phyloP scores from a whole-genome alignment of 2,113 vertebrate species.

The Gadus macrocephalus region DNA sequence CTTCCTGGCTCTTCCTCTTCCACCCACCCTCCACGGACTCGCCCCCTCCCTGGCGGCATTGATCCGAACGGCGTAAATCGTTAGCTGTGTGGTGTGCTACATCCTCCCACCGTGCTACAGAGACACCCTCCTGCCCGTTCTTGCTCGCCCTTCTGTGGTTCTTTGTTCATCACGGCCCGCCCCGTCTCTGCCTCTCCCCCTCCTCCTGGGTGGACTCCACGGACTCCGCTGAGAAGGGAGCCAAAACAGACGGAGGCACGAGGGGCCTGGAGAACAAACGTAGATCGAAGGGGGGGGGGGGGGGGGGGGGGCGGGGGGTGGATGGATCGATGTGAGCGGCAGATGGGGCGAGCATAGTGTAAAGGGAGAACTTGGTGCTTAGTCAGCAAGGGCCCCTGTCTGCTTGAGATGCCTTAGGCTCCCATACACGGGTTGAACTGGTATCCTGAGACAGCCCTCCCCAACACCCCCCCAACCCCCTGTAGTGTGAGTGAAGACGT shows the following conservation, averaged over 20 bases:
- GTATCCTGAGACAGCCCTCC: constrained; percentile 22
- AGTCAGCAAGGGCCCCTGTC: constrained; percentile 45
- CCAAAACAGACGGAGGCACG: constrained; percentile 21
- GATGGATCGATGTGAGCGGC: constrained; percentile 32
- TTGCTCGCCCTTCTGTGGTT: constrained; percentile 10
- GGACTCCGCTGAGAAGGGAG: constrained; percentile 10
- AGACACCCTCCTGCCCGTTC: neutral
- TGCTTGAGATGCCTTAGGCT: constrained; percentile 25
- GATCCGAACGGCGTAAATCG: constrained; percentile 40
- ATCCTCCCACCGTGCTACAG: neutral
- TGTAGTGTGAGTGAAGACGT: constrained; percentile 2
- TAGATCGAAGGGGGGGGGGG: neutral
- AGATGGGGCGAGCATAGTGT: constrained; percentile 24
- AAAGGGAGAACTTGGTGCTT: constrained; percentile 42
- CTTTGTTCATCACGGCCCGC: neutral
- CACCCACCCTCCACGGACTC: constrained; percentile 8
- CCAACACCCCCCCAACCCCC: neutral
- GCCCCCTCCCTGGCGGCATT: constrained; percentile 15
- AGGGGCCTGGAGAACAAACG: constrained; percentile 30
- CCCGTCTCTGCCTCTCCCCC: neutral
- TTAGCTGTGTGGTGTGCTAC: constrained; percentile 40
- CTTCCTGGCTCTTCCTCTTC: neutral
- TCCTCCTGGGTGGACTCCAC: constrained; percentile 10
- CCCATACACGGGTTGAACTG: constrained; percentile 7
- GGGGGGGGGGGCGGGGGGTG: neutral